phyloP scores from a whole-genome alignment of 2,888 invertebrate species.

The Pedicia rivosa region DNA sequence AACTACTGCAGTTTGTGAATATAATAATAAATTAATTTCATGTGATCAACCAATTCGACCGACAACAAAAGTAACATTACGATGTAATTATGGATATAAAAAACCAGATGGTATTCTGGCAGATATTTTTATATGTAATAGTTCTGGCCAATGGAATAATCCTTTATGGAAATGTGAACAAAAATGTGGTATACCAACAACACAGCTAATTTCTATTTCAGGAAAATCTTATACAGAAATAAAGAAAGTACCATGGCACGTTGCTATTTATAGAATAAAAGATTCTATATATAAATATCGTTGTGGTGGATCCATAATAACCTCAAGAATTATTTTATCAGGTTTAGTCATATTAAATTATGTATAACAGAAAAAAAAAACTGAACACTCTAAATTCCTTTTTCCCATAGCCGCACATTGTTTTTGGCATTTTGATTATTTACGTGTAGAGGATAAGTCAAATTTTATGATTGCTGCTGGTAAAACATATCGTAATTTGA shows the following conservation, averaged over 20 bases:
- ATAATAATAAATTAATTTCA: conserved; percentile 3
- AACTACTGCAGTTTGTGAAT: conserved; percentile 6
- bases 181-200: conserved; percentile 8
- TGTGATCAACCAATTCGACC: conserved; percentile 6
- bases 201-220: conserved; percentile 2
- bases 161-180: conserved; percentile 8
- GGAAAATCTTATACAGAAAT: conserved; percentile 1
- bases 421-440: conserved; percentile 7
- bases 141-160: conserved; percentile 9
- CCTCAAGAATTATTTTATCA: conserved; percentile 7
- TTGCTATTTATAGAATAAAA: conserved; percentile 6
- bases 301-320: conserved; percentile 11
- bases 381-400: not conserved
- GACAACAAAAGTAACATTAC: conserved; percentile 8
- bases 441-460: not conserved
- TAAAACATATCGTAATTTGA: conserved; percentile 8
- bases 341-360: too few species aligned
- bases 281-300: not conserved
- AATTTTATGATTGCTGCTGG: conserved; percentile 9
- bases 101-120: conserved; percentile 3
- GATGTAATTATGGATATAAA: conserved; percentile 9
- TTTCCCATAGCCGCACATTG: conserved; percentile 13
- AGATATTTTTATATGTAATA: conserved; percentile 8
- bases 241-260: conserved; percentile 9
- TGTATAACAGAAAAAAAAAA: too few species aligned